Conservation (phyloP, 2,797 vertebrate genomes). For the Cryptoprocta ferox region DNA sequence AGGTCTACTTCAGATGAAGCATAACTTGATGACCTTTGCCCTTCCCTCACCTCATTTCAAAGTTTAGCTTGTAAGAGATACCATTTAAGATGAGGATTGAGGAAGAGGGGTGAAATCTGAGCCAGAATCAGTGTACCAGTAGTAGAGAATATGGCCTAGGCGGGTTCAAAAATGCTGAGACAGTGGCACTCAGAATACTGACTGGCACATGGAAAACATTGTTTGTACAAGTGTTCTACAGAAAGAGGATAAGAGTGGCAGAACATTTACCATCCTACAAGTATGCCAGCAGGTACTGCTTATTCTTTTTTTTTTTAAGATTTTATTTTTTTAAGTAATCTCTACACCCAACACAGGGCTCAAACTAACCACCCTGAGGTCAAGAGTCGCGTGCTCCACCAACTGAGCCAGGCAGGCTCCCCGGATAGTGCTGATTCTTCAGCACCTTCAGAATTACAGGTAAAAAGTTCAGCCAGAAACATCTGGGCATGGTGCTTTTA, state of each 20-base stretch:
- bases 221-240: not conserved
- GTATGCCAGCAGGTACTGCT: not conserved
- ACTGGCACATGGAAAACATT: not conserved
- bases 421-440: not conserved
- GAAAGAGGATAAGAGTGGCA: too few species aligned
- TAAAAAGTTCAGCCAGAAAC: constrained; percentile 10
- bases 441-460: constrained; percentile 27
- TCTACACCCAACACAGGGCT: not conserved
- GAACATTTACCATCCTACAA: not conserved
- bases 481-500: not conserved
- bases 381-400: not conserved
- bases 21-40: not conserved
- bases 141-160: not conserved
- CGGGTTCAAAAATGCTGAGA: not conserved
- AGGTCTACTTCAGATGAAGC: not conserved
- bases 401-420: not conserved
- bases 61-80: not conserved
- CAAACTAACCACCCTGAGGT: not conserved
- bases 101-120: not conserved
- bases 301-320: not conserved
- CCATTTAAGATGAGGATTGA: not conserved
- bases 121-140: not conserved
- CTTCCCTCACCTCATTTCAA: constrained; percentile 23
- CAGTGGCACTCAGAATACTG: not conserved
- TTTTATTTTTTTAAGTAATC: not conserved